Percentiles rank a stretch among this genome's conserved stretches.
Conservation (phyloP, 1,140 invertebrate genomes). For the Nasonia vitripennis region DNA sequence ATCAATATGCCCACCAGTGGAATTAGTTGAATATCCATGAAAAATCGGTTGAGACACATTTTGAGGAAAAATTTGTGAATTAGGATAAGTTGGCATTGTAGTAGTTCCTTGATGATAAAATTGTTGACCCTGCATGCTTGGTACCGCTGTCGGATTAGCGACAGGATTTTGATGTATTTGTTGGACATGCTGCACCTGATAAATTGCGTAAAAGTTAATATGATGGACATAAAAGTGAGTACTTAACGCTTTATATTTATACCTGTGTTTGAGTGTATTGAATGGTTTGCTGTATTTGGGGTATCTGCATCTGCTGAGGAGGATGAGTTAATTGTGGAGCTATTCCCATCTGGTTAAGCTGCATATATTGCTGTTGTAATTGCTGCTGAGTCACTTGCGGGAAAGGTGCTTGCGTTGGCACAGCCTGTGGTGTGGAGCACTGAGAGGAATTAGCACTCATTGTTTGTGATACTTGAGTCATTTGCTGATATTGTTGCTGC, state of each 20-base stretch:
- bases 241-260: slow-evolving; percentile 1
- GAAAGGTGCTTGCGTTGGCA: slow-evolving; percentile 73
- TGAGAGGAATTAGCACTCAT: slow-evolving; percentile 74
- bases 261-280: slow-evolving; percentile 63
- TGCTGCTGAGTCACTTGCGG: slow-evolving; percentile 74
- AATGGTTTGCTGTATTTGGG: slow-evolving; percentile 66
- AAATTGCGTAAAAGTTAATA: slow-evolving; percentile 2
- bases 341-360: slow-evolving; percentile 73
- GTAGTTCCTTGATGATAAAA: slow-evolving; percentile 66
- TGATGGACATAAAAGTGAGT: neutral
- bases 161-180: slow-evolving; percentile 66
- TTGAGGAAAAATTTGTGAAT: slow-evolving; percentile 64
- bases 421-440: slow-evolving; percentile 76
- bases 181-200: slow-evolving; percentile 63
- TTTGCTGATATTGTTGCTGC: slow-evolving; percentile 69
- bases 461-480: slow-evolving; percentile 58
- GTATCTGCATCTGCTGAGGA: slow-evolving; percentile 66
- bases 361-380: slow-evolving; percentile 65
- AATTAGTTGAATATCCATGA: slow-evolving; percentile 66
- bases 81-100: slow-evolving; percentile 58
- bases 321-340: slow-evolving; percentile 74
- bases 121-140: slow-evolving; percentile 65
- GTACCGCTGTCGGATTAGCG: slow-evolving; percentile 60
- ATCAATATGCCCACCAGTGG: slow-evolving; percentile 65
- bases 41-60: slow-evolving; percentile 71